Evolutionary conservation across 2,113 vertebrate species (phyloP).

Genomic region (Lagopus leucura): DNA sequence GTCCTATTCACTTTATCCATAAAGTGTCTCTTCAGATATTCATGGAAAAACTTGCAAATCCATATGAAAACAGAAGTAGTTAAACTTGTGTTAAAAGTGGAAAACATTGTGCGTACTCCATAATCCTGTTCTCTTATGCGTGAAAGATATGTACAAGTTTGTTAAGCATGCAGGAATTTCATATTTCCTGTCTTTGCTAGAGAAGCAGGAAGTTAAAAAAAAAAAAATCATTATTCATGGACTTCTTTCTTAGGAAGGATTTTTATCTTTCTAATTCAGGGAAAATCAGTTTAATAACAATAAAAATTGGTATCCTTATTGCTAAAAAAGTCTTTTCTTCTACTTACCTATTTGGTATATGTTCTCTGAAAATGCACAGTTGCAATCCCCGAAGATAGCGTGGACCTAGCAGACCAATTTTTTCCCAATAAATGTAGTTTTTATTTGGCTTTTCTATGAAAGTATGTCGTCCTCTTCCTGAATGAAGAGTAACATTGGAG

Average conservation of each 20-base stretch:
- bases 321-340: neutral
- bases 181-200: neutral
- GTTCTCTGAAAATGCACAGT: neutral
- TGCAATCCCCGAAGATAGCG: neutral
- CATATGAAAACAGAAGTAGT: neutral
- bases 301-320: neutral
- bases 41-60: neutral
- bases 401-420: neutral
- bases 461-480: neutral
- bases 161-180: neutral
- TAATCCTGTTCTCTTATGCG: slow-evolving; percentile 26
- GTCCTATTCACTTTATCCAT: neutral
- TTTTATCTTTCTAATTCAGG: neutral
- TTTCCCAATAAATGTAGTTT: neutral
- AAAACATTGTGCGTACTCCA: neutral
- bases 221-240: neutral
- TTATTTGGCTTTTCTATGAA: neutral
- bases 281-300: neutral
- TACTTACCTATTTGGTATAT: accelerated
- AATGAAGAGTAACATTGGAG: neutral
- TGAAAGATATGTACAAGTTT: slow-evolving; percentile 25
- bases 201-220: neutral
- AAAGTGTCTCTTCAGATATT: neutral
- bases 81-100: slow-evolving; percentile 2
- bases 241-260: neutral